Evolutionary conservation across 1,140 invertebrate species (phyloP).

Genomic region (Hycleus cichorii): DNA sequence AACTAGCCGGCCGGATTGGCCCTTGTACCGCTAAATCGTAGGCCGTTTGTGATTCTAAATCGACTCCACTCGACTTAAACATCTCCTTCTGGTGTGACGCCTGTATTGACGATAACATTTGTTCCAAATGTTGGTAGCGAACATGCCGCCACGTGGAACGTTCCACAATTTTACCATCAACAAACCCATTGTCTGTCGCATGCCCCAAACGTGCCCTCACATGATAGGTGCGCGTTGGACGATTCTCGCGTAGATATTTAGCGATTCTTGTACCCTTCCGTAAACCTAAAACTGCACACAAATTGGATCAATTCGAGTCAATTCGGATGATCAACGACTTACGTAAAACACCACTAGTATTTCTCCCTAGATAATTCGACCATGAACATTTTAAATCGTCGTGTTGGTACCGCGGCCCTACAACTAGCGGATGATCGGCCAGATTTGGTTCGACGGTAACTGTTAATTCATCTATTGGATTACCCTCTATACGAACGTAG

Average conservation of each 20-base stretch:
- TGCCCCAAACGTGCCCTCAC: conserved; percentile 71
- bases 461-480: conserved; percentile 45
- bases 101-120: conserved; percentile 1
- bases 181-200: conserved; percentile 67
- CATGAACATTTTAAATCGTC: conserved; percentile 54
- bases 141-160: conserved; percentile 66
- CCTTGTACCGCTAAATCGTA: conserved; percentile 81
- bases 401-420: conserved; percentile 64
- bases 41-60: conserved; percentile 75
- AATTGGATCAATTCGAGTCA: conserved; percentile 13
- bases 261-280: conserved; percentile 54
- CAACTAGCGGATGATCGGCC: conserved; percentile 61
- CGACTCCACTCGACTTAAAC: conserved; percentile 55
- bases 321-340: conserved; percentile 31
- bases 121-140: conserved; percentile 55
- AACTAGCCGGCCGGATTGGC: conserved; percentile 61
- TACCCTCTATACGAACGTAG: conserved; percentile 56
- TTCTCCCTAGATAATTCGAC: conserved; percentile 49
- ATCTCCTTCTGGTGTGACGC: conserved; percentile 9
- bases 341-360: conserved; percentile 67
- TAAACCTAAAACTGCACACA: conserved; percentile 59
- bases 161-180: conserved; percentile 64
- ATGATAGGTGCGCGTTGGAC: conserved; percentile 61
- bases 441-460: conserved; percentile 55
- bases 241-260: conserved; percentile 47